Evolutionary conservation across 1,140 invertebrate species (phyloP), one percentile per base, ranked within the genome.

Genomic region (Aradophagus sp.): DNA sequence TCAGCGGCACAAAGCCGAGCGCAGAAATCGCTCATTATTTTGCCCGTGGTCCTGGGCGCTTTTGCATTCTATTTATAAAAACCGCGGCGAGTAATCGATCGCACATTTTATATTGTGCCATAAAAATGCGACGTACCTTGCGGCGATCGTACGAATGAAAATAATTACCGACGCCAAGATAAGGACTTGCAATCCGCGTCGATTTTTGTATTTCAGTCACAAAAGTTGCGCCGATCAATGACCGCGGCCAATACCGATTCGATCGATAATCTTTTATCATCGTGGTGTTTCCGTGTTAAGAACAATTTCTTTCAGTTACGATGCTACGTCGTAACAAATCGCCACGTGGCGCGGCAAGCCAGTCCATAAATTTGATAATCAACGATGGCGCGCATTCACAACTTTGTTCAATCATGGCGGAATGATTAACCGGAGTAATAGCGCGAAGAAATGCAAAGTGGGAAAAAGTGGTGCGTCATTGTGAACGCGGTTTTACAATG

Each of bases 261-360:
- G 35, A 13, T 48, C 38, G 16, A 45, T 44, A 52, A 62, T 62
- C 47, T 52, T 52, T 52, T 27, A 36, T 26, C 26, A 27, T 36
- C 39, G 32, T 20, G 29, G 2, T 44, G 39, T 62, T 62, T 52
- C 31, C n/a, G 35, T 44, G 44, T 67, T 67, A 52, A 45, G 26
- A 45, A 23, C 42, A 36, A 67, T 52, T 36, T 52, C 53, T 58
- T 58, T 58, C 32, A 23, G 52, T 20, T 39, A 34, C 6, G 52
- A 36, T 23, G 36, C 15, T 67, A 8, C 13, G 5, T 35, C 12
- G 8, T 39, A 32, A 39, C 58, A 36, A 52, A 67, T 58, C 45
- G 39, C 38, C 31, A 39, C 31, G 63, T 50, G 32, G n/a, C 31
- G 14, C 35, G 50, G 35, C 52, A 35, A 48, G 41, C 0, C 16